phyloP scores from a whole-genome alignment of 2,797 vertebrate genomes.

The Echiichthys vipera region DNA sequence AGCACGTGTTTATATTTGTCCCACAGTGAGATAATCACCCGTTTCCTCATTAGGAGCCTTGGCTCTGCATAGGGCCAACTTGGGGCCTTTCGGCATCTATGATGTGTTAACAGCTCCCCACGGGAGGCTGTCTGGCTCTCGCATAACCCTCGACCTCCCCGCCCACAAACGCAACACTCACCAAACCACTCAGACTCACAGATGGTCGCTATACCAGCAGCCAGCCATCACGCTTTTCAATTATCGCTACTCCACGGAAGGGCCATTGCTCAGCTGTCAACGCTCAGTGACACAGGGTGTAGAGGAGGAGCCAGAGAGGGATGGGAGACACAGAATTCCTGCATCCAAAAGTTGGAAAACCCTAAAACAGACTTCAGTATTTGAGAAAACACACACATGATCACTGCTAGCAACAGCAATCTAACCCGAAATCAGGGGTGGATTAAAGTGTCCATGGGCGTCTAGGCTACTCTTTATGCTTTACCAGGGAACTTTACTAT shows the following conservation, averaged over 20 bases:
- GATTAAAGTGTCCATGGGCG: too few species aligned
- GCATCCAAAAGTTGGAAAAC: conserved; percentile 51
- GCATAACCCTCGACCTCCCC: conserved; percentile 73
- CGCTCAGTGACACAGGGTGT: conserved; percentile 27
- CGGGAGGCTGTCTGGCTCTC: conserved; percentile 81
- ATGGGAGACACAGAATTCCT: conserved; percentile 61
- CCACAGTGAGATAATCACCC: conserved; percentile 75
- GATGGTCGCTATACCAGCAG: conserved; percentile 77
- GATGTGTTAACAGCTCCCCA: conserved; percentile 92
- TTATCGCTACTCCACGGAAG: conserved; percentile 71
- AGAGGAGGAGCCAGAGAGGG: conserved; percentile 27
- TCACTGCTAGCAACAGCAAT: not conserved
- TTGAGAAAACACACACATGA: not conserved
- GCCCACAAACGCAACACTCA: conserved; percentile 72
- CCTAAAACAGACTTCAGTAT: not conserved
- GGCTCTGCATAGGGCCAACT: conserved; percentile 62
- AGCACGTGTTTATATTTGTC: conserved; percentile 70
- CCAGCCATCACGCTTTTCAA: conserved; percentile 84
- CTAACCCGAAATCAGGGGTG: not conserved
- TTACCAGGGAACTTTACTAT: too few species aligned
- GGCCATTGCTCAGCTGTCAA: conserved; percentile 82
- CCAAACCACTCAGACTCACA: conserved; percentile 82
- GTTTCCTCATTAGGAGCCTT: conserved; percentile 79
- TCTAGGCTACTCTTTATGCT: too few species aligned
- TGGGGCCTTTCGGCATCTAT: conserved; percentile 89